Evolutionary conservation across 2,888 invertebrate species (phyloP).

Genomic region (Orthosia gothica): DNA sequence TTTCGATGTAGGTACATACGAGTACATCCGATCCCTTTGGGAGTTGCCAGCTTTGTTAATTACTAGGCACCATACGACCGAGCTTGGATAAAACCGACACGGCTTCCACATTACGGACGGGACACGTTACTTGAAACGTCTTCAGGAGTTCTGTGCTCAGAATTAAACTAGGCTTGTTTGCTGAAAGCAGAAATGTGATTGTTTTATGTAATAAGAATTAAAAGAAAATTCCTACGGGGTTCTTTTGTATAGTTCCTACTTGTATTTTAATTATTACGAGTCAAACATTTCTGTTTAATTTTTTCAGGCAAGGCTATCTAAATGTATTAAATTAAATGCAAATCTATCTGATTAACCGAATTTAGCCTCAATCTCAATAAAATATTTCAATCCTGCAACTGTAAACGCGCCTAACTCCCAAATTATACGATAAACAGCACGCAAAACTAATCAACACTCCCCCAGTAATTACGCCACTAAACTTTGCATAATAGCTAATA

Average conservation of each 20-base stretch:
- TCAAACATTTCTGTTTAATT: neutral
- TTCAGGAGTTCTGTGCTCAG: constrained; percentile 40
- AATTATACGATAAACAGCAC: constrained; percentile 61
- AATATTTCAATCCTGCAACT: constrained; percentile 47
- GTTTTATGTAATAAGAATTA: constrained; percentile 12
- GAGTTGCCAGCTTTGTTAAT: constrained; percentile 76
- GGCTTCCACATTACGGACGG: constrained; percentile 66
- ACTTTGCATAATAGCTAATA: constrained; percentile 69
- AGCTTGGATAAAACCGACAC: constrained; percentile 67
- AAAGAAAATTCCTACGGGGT: neutral
- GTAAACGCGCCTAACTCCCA: constrained; percentile 42
- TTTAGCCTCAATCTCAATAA: neutral
- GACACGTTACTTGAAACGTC: constrained; percentile 55
- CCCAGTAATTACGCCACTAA: constrained; percentile 67
- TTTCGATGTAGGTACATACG: constrained; percentile 76
- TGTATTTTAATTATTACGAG: neutral
- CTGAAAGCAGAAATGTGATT: constrained; percentile 16
- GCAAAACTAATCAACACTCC: constrained; percentile 68
- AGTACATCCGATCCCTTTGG: constrained; percentile 78
- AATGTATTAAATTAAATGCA: neutral
- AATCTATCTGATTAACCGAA: neutral
- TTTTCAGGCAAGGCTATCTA: neutral
- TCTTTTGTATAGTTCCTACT: neutral
- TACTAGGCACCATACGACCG: constrained; percentile 71
- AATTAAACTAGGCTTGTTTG: constrained; percentile 43